Conservation (phyloP, 2,888 invertebrate genomes). For the Callinectes sapidus region DNA sequence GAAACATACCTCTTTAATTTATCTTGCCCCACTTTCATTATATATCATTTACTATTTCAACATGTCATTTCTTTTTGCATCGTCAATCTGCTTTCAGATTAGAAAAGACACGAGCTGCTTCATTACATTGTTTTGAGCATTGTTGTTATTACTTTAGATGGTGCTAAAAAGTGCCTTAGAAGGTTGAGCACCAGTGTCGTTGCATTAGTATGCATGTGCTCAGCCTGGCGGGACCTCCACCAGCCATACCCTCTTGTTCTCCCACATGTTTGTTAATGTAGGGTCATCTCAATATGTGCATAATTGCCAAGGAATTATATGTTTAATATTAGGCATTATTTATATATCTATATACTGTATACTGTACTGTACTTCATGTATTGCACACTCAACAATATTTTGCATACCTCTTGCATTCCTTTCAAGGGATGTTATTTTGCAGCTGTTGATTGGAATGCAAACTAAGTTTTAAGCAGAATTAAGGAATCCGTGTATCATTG, state of each 20-base stretch:
- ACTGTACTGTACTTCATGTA: constrained; percentile 57
- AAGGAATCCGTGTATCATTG: constrained; percentile 35
- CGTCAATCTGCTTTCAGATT: constrained; percentile 1
- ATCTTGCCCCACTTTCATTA: neutral
- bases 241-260: constrained; percentile 40
- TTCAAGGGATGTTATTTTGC: constrained; percentile 41
- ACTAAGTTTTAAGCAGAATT: constrained; percentile 43
- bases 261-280: constrained; percentile 47
- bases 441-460: constrained; percentile 54
- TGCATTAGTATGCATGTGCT: constrained; percentile 26
- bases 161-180: constrained; percentile 70
- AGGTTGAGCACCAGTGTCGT: constrained; percentile 64
- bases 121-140: constrained; percentile 35
- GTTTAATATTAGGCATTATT: constrained; percentile 66
- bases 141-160: constrained; percentile 67
- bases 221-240: constrained; percentile 29
- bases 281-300: constrained; percentile 53
- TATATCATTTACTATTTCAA: neutral
- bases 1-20: neutral
- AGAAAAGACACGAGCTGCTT: constrained; percentile 30
- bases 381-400: constrained; percentile 46
- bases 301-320: constrained; percentile 56
- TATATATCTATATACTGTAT: constrained; percentile 57
- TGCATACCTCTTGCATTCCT: constrained; percentile 60
- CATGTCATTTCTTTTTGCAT: neutral